phyloP scores from a whole-genome alignment of 2,113 vertebrate genomes.

The Gavialis gangeticus region DNA sequence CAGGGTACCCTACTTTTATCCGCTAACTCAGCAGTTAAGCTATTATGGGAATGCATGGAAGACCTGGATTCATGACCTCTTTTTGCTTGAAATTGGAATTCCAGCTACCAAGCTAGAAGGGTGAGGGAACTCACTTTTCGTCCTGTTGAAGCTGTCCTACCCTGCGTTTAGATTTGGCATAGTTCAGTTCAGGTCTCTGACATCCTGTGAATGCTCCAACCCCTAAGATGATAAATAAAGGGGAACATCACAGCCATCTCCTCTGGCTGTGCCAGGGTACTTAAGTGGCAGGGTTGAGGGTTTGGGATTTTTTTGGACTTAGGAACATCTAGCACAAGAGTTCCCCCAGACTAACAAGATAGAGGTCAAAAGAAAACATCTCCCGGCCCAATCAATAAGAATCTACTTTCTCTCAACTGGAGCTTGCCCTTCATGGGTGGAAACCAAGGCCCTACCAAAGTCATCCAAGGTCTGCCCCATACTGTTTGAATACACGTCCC shows the following conservation, averaged over 20 bases:
- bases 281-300: too few species aligned
- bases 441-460: background rate
- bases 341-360: too few species aligned
- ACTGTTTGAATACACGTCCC: background rate
- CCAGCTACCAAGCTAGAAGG: constrained; percentile 17
- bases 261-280: too few species aligned
- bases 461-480: background rate
- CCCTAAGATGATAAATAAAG: too few species aligned
- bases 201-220: too few species aligned
- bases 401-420: background rate
- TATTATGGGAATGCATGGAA: constrained; percentile 52
- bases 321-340: too few species aligned
- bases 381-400: background rate
- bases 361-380: too few species aligned
- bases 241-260: too few species aligned
- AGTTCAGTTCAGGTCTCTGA: background rate
- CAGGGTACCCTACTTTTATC: background rate
- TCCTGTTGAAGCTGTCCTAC: background rate
- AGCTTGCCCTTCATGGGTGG: background rate
- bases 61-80: constrained; percentile 36
- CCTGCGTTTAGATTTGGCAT: background rate
- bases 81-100: constrained; percentile 33
- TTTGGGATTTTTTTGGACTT: too few species aligned
- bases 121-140: constrained; percentile 27
- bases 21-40: constrained; percentile 18